These are phyloP conservation scores for Sinosuthora webbiana DNA, from an alignment of 2,113 vertebrate genomes.

Conservation along the genomic window DNA sequence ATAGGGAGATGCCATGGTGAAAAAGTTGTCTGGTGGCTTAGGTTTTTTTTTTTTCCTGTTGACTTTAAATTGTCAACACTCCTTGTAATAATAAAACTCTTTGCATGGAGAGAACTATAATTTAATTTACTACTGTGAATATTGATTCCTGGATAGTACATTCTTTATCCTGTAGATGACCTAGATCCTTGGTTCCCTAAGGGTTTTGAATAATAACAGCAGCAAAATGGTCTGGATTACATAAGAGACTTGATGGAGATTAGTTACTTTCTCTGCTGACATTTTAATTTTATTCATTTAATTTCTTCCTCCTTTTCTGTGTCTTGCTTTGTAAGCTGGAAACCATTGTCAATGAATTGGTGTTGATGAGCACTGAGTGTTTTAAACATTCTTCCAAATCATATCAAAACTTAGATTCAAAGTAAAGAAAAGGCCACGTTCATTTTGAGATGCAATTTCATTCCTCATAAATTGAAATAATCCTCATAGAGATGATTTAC, in stretches of 20 bases:
- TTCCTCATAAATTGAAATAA: neutral
- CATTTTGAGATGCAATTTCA: neutral
- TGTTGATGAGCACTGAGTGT: neutral
- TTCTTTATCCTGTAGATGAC: slow-evolving; percentile 60
- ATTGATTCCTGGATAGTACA: slow-evolving; percentile 62
- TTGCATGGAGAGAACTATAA: slow-evolving; percentile 31
- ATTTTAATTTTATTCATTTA: slow-evolving; percentile 63
- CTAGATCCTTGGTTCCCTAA: slow-evolving; percentile 57
- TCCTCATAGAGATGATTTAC: neutral
- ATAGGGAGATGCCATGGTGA: neutral
- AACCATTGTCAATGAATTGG: slow-evolving; percentile 8
- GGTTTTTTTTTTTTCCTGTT: neutral
- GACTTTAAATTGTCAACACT: slow-evolving; percentile 28
- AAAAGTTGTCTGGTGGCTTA: neutral
- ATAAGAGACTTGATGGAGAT: slow-evolving; percentile 56
- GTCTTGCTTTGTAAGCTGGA: slow-evolving; percentile 30
- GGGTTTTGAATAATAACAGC: slow-evolving; percentile 59
- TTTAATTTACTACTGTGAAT: slow-evolving; percentile 62
- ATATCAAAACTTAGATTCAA: neutral
- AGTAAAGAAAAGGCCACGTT: neutral
- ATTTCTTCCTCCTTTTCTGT: slow-evolving; percentile 18
- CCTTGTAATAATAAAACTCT: slow-evolving; percentile 49
- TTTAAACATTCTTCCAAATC: neutral
- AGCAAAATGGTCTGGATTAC: slow-evolving; percentile 50
- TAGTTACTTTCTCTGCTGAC: slow-evolving; percentile 60